Evolutionary conservation across 2,113 vertebrate genomes (phyloP), one percentile per base, ranked within the genome.

Genomic region (Brachypodius melanocephalos): DNA sequence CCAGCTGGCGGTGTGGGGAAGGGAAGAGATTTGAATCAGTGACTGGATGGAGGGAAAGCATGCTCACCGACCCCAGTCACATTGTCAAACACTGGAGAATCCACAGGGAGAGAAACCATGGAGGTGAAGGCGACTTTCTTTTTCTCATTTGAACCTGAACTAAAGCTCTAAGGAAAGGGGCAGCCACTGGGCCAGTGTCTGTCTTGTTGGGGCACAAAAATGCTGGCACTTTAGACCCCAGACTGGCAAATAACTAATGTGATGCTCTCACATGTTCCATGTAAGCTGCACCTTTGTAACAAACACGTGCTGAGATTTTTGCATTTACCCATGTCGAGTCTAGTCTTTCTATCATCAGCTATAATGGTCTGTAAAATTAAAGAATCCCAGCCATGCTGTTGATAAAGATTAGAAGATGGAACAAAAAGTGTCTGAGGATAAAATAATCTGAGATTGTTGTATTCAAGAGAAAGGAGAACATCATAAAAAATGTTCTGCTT

Each of bases 281-380:
- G 14, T n/a, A 38, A 63, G 3, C 13, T 72, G 24, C 20, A 21
- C 6, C 13, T 69, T 48, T 42, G 8, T 49, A 58, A 57, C 17
- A 82, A 78, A 85, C 1, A 10, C n/a, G 17, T 34, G 20, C 14
- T 2, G 3, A 61, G 17, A 52, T 67, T 66, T 66, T 75, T 65
- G 38, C 45, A 61, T 46, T 65, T 34, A 55, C 29, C 12, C 11
- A 8, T 32, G 15, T 32, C 0, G 0, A 66, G n/a, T 59, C 40
- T 63, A 31, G 7, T 38, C 18, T 71, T 95, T 81, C 59, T 29
- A 59, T 57, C 48, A 72, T 68, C 15, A 24, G 5, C 36, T 54
- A 48, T 2, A 74, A 34, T 38, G 12, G 34, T 9, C 17, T 68
- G 20, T 24, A 66, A 80, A 85, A 66, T n/a, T 31, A 82, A 91